Evolutionary conservation across 2,113 vertebrate species (phyloP), one percentile per base, ranked within the genome.

Genomic region (Mormoops blainvillei): DNA sequence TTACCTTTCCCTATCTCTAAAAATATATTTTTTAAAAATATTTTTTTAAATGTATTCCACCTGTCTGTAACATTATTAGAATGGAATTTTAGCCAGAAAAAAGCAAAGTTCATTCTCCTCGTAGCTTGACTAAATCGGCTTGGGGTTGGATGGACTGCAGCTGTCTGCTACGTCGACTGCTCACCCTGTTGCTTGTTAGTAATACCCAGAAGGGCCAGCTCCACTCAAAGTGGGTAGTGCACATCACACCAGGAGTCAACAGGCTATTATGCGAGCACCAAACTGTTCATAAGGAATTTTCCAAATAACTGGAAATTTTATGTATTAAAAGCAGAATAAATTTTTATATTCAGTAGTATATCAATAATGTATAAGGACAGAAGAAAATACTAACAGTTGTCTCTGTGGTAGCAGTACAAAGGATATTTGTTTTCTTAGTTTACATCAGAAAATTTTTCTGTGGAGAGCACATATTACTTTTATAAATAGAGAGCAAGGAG

Each of bases 191-290:
- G 61, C n/a, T 82, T 89, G n/a, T 33, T 86, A 87, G 86, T 50
- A 50, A 12, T 4, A 31, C 28, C 38, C 36, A 41, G 14, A 87
- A 91, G 50, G 43, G 54, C 80, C 2, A 1, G 13, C 28, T 67
- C 71, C 12, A 41, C 52, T 93, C 26, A 82, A 52, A 91, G 41
- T 86, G 20, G n/a, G 45, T 15, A 33, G 41, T 45, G n/a, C 41
- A 26, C 20, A 58, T 28, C 73, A 89, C 82, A 68, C 26, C 58
- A 87, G 61, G 12, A 91, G 43, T 18, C 77, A 86, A 63, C 48
- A 93, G 61, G 82, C 89, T 91, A 86, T 54, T 89, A 48, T 70
- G 22, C 11, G 92, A 83, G 41, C n/a, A 95, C 63, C 84, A 68
- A 74, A 87, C 15, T 84, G 9, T 56, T 56, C 50, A 20, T 80